Base-by-base conservation (phyloP, 2,888 invertebrate species). In the Leucania comma region DNA sequence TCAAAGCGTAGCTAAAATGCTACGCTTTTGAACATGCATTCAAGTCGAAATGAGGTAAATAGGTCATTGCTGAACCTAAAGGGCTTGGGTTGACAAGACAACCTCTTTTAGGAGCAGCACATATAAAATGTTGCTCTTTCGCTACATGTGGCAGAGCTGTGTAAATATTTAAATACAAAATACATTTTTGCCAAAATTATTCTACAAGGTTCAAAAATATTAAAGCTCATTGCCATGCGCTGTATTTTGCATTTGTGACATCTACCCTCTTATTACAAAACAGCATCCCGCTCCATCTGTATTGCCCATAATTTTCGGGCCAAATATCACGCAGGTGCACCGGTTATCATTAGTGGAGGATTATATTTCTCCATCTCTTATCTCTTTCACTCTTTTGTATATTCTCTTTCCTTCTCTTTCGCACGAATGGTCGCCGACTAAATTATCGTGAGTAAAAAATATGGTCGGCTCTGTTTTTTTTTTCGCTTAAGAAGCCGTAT, bases 281-380 rank as follows among this genome's bases (percentile, higher is more conserved):
- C 71, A 81, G 65, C 86, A 86, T 85, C 83, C 86, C 82, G 82
- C 88, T 89, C 88, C 88, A 85, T 90, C 87, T 87, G 88, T 83
- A 82, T 81, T 82, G 86, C 84, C 88, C 87, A 90, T 93, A 92
- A 92, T 93, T 92, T 90, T 88, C 80, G 84, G 70, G 71, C 78
- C 86, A 88, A 87, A 90, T 88, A 91, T 90, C 88, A 86, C 90
- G 87, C 95, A 94, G 95, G 94, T 94, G 94, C 90, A 89, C 88
- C 90, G 89, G 89, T 90, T 91, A 92, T 92, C 93, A 92, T 94
- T 94, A 94, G 90, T 89, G 80, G 87, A 76, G 91, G 92, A 93
- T 94, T 92, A 91, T 89, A 87, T 92, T 90, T 88, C 91, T 91
- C 91, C 81, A 76, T 74, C 24, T 69, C 80, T 69, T 71, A n/a